Conservation (phyloP, 2,113 vertebrate genomes). For the Platysteira castanea region DNA sequence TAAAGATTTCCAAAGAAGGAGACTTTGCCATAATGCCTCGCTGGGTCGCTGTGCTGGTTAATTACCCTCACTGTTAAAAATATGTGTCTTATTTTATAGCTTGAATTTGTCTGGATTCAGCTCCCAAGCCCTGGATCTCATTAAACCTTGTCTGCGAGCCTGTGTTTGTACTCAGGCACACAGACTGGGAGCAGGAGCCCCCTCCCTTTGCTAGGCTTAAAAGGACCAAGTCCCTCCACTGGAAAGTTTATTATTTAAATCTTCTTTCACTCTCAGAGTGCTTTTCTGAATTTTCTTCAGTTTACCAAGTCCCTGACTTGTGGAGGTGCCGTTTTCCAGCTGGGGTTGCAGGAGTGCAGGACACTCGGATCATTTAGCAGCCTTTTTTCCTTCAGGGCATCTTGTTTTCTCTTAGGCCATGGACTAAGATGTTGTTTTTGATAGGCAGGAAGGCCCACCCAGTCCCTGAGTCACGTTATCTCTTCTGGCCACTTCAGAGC, state of each 20-base stretch:
- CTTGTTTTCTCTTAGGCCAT: not conserved
- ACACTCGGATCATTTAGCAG: not conserved
- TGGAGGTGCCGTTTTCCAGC: not conserved
- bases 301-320: not conserved
- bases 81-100: slow-evolving; percentile 8
- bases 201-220: not conserved
- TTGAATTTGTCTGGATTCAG: slow-evolving; percentile 23
- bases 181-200: not conserved
- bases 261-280: not conserved
- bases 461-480: not conserved
- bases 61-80: slow-evolving; percentile 31
- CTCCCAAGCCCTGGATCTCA: slow-evolving; percentile 34
- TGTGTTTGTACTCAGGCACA: not conserved
- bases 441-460: not conserved
- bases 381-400: not conserved
- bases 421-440: not conserved
- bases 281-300: not conserved
- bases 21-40: not conserved
- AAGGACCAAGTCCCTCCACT: not conserved
- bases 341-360: not conserved
- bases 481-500: not conserved
- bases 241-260: not conserved
- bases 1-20: not conserved
- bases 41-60: slow-evolving; percentile 25
- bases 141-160: not conserved